Conservation (phyloP, 2,888 invertebrate species). For the Dryocosmus kuriphilus region DNA sequence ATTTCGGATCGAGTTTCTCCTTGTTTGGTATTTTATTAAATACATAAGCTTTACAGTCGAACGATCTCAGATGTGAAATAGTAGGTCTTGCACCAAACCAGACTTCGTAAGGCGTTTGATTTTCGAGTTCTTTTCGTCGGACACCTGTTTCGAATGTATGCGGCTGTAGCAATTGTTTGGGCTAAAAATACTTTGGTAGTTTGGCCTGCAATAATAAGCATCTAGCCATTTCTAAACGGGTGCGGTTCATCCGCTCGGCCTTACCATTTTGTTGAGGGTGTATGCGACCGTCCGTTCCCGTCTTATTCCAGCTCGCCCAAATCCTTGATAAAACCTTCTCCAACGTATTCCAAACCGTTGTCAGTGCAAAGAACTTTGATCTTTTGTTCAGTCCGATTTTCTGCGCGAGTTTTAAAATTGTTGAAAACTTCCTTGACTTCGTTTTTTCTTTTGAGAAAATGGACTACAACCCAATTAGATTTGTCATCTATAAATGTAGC, state of each 20-base stretch:
- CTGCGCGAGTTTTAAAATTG: conserved; percentile 46
- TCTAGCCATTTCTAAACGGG: conserved; percentile 59
- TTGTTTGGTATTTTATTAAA: conserved; percentile 42
- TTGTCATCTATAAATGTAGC: background rate
- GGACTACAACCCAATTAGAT: conserved; percentile 43
- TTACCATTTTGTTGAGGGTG: conserved; percentile 57
- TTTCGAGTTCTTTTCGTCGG: conserved; percentile 46
- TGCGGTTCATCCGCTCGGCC: conserved; percentile 58
- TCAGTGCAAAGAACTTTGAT: conserved; percentile 49
- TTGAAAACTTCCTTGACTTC: conserved; percentile 42
- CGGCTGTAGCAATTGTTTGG: conserved; percentile 59
- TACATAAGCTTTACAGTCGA: conserved; percentile 47
- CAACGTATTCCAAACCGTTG: conserved; percentile 50
- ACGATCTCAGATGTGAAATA: conserved; percentile 42
- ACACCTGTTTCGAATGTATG: conserved; percentile 56
- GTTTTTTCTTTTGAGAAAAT: conserved; percentile 45
- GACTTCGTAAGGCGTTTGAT: conserved; percentile 48
- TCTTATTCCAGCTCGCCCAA: conserved; percentile 42
- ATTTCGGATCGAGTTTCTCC: conserved; percentile 44
- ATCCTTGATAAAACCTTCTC: conserved; percentile 24
- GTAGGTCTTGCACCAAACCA: conserved; percentile 42
- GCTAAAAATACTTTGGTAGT: conserved; percentile 60
- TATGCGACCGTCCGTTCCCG: conserved; percentile 47
- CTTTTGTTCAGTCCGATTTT: conserved; percentile 45
- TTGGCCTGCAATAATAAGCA: conserved; percentile 56